Evolutionary conservation across 1,140 invertebrate species (phyloP).

Genomic region (Caerostris darwini): DNA sequence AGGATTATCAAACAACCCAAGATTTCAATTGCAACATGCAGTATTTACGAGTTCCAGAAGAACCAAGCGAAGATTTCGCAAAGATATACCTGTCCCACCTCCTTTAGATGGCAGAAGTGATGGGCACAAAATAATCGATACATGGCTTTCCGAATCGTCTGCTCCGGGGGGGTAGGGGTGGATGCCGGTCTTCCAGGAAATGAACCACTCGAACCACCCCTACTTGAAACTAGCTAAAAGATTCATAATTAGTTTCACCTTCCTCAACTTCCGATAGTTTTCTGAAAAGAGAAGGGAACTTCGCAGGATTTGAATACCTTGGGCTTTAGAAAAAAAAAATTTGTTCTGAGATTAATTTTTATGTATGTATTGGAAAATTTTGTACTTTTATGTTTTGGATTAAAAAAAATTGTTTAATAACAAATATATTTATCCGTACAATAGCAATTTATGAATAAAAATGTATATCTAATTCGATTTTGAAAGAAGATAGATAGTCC

Average conservation of each 20-base stretch:
- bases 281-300: background rate
- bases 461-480: no score
- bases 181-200: background rate
- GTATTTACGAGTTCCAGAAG: background rate
- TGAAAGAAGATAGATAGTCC: no score
- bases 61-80: background rate
- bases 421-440: no score
- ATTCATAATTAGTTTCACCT: constrained; percentile 43
- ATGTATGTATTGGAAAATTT: no score
- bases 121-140: constrained; percentile 33
- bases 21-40: background rate
- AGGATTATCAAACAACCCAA: background rate
- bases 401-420: no score
- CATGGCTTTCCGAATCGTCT: background rate
- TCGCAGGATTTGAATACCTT: background rate
- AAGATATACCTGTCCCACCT: background rate
- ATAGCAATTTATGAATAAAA: no score
- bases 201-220: constrained; percentile 34
- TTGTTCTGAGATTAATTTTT: no score
- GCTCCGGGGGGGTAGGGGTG: background rate
- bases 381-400: no score
- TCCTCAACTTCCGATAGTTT: background rate
- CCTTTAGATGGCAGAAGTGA: background rate
- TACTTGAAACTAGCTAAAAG: constrained; percentile 39
- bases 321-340: background rate